Evolutionary conservation across 2,797 vertebrate species (phyloP).

Genomic region (Anas georgica): DNA sequence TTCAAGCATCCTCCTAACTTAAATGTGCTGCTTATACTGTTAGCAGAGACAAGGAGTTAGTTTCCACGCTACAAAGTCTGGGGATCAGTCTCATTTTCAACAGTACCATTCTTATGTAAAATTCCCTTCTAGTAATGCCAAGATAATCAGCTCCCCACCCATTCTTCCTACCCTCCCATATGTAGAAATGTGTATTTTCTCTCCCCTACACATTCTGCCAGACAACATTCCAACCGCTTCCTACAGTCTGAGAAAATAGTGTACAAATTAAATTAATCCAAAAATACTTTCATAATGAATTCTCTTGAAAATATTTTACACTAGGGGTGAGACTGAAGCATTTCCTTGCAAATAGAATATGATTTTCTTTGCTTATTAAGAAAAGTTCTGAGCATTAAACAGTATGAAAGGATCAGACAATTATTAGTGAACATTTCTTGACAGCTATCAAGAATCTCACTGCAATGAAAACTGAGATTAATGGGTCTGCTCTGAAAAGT

Average conservation of each 20-base stretch:
- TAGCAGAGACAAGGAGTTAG: not conserved
- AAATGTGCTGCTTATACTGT: not conserved
- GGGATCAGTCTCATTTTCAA: not conserved
- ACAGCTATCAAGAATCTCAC: not conserved
- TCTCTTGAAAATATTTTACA: not conserved
- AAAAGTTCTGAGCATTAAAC: not conserved
- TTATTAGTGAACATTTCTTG: not conserved
- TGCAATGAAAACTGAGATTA: not conserved
- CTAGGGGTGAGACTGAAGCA: not conserved
- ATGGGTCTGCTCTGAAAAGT: not conserved
- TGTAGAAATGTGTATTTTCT: not conserved
- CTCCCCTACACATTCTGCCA: not conserved
- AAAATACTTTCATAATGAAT: not conserved
- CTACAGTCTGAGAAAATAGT: not conserved
- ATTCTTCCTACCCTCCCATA: not conserved
- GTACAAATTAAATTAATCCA: not conserved
- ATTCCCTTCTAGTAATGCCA: not conserved
- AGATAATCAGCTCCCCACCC: not conserved
- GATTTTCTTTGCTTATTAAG: not conserved
- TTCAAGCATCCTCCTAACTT: not conserved
- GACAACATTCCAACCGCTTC: not conserved
- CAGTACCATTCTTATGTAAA: constrained; percentile 5
- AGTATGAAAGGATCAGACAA: not conserved
- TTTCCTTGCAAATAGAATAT: not conserved
- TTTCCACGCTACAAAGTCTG: not conserved